Base-by-base conservation (phyloP, 2,797 vertebrate genomes). In the Fistularia commersonii region DNA sequence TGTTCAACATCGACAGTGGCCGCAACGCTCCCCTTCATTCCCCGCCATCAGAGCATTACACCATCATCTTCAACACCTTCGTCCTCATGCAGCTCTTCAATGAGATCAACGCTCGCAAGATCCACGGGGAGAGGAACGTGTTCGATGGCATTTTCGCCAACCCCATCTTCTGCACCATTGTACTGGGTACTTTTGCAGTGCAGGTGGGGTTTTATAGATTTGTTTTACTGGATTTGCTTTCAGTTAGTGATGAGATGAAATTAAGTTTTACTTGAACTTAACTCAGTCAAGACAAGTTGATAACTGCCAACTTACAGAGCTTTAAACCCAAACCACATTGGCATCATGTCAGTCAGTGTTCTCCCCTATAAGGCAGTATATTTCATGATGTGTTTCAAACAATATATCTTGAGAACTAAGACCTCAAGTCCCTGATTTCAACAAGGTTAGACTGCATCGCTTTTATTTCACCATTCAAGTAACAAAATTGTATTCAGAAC, bases 21-120 rank as follows among this genome's bases (percentile, higher is more conserved):
- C 90, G 94, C 51, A 86, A 95, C 0, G 93, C 94, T 0, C 95
- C 94, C 0, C 89, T 95, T 49, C 94, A 96, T 77, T 88, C 94
- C 0, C 93, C 93, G 0, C 93, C 95, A 1, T 93, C 94, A 0
- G 94, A 97, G 78, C 94, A 97, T 81, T 94, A 94, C 88, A 94
- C 93, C 79, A 92, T 94, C 83, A 93, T 94, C 77, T 94, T 94
- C 84, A 94, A 94, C 85, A 93, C 90, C 57, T 94, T 94, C 45
- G 93, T 94, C 68, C 89, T 94, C 76, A 94, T 94, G 93, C 93
- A 94, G 64, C 90, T 94, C 38, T 94, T 92, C 78, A 94, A 94
- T 8, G 93, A 94, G 86, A 91, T 94, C 76, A 94, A 94, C 10
- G 93, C 93, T 14, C 91, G 93, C 63, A 94, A 94, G 76, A 93